Evolutionary conservation across 2,113 vertebrate genomes (phyloP), one percentile per base, ranked within the genome.

Genomic region (Brevimyrus niger): DNA sequence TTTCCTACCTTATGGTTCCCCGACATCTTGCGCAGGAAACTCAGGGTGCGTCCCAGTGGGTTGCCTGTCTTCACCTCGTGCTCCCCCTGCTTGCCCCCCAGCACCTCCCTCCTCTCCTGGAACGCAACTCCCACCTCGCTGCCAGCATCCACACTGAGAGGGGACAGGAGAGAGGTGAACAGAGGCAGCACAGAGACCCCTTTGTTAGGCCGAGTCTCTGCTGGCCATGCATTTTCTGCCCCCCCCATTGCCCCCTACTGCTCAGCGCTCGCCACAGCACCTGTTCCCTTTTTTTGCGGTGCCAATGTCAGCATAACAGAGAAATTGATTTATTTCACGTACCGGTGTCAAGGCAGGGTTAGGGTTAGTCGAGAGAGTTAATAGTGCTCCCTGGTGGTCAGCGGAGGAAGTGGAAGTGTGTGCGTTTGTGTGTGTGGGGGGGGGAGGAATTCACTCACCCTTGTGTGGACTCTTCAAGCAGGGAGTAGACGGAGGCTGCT

Each of bases 21-120:
- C 0, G 96, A 94, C 96, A 97, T 97, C 94, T 94, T 96, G 90
- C 86, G 93, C 90, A 97, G 42, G 93, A 97, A 96, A 91, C 96
- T 96, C 92, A 97, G 83, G 46, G 96, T 96, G 76, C 96, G 92
- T 53, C 94, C 94, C 91, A 97, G 93, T 5, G 91, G 90, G 83
- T 87, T 91, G 89, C 88, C 91, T 88, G 83, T 90, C 84, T 89
- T 92, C 82, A 87, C 90, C 86, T 84, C 88, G 86, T 11, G 89
- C 82, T 90, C 89, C 80, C 86, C 58, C 86, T 80, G 69, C 42
- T 19, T 17, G 55, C 51, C 48, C 83, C 47, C 58, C 47, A 58
- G 84, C 21, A 53, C 88, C 92, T 93, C 92, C 80, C 91, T 91
- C 55, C 88, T 91, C 91, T 91, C 35, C 94, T 73, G 1, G 92